Conservation (phyloP, 2,797 vertebrate genomes). For the Eurystomus glaucurus region DNA sequence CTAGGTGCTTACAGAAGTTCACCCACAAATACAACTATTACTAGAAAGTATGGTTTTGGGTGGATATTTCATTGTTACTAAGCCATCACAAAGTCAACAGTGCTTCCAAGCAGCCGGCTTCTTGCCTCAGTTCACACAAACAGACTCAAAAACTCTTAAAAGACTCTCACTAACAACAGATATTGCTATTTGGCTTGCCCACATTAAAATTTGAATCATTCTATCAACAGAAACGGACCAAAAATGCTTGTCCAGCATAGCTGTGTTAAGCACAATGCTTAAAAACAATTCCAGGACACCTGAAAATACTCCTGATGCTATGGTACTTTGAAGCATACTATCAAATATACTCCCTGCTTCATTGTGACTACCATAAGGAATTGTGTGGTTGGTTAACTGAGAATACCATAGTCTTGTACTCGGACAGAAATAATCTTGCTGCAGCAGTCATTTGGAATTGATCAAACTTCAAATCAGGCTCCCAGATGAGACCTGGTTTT, state of each 20-base stretch:
- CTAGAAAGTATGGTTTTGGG: neutral
- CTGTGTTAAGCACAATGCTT: neutral
- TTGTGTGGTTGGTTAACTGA: neutral
- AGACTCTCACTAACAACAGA: neutral
- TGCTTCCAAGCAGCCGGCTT: neutral
- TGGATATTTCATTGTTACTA: neutral
- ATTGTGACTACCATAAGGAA: neutral
- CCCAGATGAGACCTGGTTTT: neutral
- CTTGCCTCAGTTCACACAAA: neutral
- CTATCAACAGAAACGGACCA: neutral
- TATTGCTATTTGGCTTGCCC: neutral
- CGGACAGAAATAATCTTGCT: neutral
- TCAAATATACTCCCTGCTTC: neutral
- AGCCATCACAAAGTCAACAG: neutral
- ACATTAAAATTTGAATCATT: neutral
- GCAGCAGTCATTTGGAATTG: neutral
- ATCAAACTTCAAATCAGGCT: neutral
- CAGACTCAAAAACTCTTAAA: neutral
- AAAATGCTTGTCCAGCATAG: neutral
- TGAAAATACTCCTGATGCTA: neutral
- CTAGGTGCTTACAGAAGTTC: neutral
- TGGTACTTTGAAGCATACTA: neutral
- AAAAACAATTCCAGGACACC: neutral
- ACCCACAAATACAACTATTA: neutral
- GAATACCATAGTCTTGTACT: neutral